A percentile compares a stretch with the other conserved stretches of the same genome.
These are phyloP conservation scores for Phylloscopus trochilus DNA, from an alignment of 2,113 vertebrate species.

Conservation along the genomic window DNA sequence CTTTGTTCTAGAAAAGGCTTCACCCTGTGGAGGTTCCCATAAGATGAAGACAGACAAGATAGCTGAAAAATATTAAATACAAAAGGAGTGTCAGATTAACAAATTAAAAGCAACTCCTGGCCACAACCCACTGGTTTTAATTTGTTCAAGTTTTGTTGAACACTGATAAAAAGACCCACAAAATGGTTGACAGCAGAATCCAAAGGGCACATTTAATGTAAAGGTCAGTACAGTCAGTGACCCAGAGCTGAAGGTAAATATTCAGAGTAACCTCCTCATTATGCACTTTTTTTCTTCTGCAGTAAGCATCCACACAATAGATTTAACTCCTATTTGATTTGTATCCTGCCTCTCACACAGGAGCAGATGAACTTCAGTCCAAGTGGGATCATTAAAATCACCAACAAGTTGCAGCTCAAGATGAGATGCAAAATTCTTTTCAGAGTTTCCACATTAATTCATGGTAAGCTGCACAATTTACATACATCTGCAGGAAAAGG, in stretches of 20 bases:
- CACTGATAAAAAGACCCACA: neutral
- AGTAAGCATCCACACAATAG: neutral
- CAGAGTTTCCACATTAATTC: neutral
- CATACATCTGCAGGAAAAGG: neutral
- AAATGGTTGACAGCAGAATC: neutral
- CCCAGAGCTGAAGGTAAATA: neutral
- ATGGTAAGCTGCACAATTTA: neutral
- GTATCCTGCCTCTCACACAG: neutral
- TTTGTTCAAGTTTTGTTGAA: neutral
- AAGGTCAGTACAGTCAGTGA: neutral
- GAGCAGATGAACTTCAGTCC: neutral
- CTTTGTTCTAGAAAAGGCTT: constrained; percentile 16
- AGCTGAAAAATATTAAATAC: neutral
- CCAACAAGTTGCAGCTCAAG: neutral
- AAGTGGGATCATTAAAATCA: neutral
- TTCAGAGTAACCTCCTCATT: neutral
- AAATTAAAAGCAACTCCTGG: neutral
- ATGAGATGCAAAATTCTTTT: neutral
- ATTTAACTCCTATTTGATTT: neutral
- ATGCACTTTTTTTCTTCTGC: neutral
- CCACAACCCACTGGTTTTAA: neutral
- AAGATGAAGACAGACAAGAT: neutral
- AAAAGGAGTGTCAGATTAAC: neutral
- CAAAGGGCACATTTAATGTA: neutral
- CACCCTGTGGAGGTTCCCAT: neutral